phyloP scores from a whole-genome alignment of 2,797 vertebrate species.

The Phoebastria nigripes region DNA sequence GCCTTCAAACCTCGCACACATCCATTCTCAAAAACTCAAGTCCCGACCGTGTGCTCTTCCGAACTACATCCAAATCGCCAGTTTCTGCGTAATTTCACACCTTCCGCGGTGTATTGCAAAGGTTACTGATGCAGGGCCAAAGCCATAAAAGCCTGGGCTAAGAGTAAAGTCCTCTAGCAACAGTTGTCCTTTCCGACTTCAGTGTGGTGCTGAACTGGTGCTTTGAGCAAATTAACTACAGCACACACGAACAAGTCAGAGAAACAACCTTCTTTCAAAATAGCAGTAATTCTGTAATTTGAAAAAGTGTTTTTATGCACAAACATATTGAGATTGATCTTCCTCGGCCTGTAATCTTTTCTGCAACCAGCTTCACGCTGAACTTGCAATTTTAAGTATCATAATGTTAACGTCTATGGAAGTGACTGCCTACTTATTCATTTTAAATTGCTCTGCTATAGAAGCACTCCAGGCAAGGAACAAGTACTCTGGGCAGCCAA shows the following conservation, averaged over 20 bases:
- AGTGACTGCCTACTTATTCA: neutral
- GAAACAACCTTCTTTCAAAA: neutral
- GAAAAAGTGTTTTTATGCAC: neutral
- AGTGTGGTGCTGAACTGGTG: neutral
- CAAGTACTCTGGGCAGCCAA: neutral
- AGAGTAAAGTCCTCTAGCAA: neutral
- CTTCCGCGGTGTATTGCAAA: accelerated
- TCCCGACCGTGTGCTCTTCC: neutral
- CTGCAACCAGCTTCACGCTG: neutral
- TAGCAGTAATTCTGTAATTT: neutral
- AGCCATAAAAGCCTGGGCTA: neutral
- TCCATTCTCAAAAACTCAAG: accelerated
- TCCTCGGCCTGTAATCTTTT: neutral
- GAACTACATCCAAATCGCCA: accelerated
- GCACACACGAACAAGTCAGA: neutral
- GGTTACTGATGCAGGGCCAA: neutral
- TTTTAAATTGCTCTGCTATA: neutral
- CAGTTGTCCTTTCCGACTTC: neutral
- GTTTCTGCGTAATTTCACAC: neutral
- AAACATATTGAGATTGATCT: neutral
- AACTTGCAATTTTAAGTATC: neutral
- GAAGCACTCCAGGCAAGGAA: neutral
- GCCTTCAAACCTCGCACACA: neutral
- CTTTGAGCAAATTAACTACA: neutral
- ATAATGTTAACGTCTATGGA: neutral